These are phyloP conservation scores for Neodiprion virginianus DNA, from an alignment of 1,140 invertebrate species.

Conservation along the genomic window DNA sequence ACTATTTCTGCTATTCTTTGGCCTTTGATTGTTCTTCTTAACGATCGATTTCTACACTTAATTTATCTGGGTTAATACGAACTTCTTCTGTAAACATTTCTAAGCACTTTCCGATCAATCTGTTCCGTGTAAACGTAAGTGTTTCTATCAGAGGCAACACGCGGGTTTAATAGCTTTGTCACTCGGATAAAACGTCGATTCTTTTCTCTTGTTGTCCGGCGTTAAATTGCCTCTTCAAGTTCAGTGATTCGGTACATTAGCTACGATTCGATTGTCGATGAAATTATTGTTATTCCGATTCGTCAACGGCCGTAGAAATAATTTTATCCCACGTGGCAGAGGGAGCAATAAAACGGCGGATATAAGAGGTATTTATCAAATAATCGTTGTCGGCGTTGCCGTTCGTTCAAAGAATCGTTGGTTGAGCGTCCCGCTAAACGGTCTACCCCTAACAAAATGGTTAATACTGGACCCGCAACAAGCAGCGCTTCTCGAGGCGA, in stretches of 20 bases:
- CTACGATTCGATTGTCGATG: background rate
- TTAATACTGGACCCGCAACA: background rate
- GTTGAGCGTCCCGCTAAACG: background rate
- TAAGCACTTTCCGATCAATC: background rate
- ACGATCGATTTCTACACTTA: conserved; percentile 5
- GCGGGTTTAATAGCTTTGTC: background rate
- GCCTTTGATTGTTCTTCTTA: background rate
- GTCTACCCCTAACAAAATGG: background rate
- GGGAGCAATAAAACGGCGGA: background rate
- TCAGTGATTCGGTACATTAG: background rate
- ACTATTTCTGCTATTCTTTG: no score
- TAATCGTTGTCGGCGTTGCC: background rate
- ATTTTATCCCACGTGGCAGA: background rate
- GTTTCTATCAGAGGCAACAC: background rate
- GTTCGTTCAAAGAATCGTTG: conserved; percentile 1
- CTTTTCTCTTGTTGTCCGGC: background rate
- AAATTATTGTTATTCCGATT: no score
- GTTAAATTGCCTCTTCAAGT: background rate
- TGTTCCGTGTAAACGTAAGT: background rate
- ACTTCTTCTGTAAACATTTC: background rate
- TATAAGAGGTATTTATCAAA: background rate
- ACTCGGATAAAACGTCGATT: background rate
- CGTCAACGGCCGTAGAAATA: background rate
- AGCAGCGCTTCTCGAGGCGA: background rate
- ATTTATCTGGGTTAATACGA: conserved; percentile 5